Base-by-base conservation (phyloP, 2,888 invertebrate genomes). In the Calliphora vomitoria region DNA sequence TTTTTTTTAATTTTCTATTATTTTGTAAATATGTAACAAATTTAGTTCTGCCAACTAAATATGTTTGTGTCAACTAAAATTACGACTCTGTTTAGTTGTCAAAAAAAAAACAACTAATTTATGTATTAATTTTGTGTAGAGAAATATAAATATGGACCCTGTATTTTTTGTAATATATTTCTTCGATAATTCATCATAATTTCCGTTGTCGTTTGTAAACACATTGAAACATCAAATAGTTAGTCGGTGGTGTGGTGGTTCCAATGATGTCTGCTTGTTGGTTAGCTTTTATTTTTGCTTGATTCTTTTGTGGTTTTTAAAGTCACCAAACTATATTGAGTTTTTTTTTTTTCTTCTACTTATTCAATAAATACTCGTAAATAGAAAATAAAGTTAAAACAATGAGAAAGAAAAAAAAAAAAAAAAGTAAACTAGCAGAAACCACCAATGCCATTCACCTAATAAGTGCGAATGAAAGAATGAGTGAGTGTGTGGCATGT, bases 301-400 rank as follows among this genome's bases (percentile, higher is more conserved):
- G 25, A 75, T 76, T 80, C 60, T 80, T 35, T 74, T 85, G 85
- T 55, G 80, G 75, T 75, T 85, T 79, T 31, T 80, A 44, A 69
- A 75, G 69, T 75, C 85, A 69, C 60, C 62, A 66, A 80, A 64
- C 79, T 50, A 60, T 79, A 79, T 38, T 66, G 64, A 66, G 25
- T 58, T 78, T 76, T 50, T 64, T 78, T 76, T 50, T 64, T 20
- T 44, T 62, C 18, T 4, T 38, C 25, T 35, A 35, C 13, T 69
- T 60, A 38, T 66, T 41, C 55, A 55, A 66, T 64, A 71, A 78
- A 44, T 64, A 25, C 25, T 25, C 25, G 25, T 25, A 62, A 41
- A n/a, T 18, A n/a, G 35, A 72, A 60, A 41, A 47, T 64, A 44
- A 78, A 47, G 35, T 71, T 47, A 55, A 84, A 72, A 58, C 13